Evolutionary conservation across 2,888 invertebrate genomes (phyloP).

Genomic region (Ophraella communa): DNA sequence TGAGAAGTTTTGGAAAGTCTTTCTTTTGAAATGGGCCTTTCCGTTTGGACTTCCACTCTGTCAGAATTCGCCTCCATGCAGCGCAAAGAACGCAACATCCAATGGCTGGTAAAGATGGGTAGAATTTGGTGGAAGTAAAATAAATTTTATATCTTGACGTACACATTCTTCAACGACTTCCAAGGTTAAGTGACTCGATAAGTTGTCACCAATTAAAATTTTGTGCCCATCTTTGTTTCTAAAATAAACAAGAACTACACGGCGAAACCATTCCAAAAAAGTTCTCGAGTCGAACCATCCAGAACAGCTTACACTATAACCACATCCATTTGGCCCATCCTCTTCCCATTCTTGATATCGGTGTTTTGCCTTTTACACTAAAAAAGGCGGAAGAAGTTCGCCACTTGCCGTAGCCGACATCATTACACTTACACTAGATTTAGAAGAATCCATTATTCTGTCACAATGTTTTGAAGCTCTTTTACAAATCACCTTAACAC

Average conservation of each 20-base stretch:
- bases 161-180: constrained; percentile 46
- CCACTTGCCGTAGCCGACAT: constrained; percentile 23
- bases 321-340: constrained; percentile 40
- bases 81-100: constrained; percentile 37
- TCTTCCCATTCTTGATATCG: constrained; percentile 45
- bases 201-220: constrained; percentile 50
- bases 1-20: constrained; percentile 27
- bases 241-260: constrained; percentile 40
- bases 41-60: constrained; percentile 32
- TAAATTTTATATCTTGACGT: constrained; percentile 46
- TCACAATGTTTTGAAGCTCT: constrained; percentile 15
- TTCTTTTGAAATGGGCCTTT: constrained; percentile 27
- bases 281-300: constrained; percentile 43
- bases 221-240: constrained; percentile 45
- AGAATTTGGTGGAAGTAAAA: constrained; percentile 46
- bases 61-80: constrained; percentile 38
- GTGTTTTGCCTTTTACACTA: constrained; percentile 46
- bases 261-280: constrained; percentile 42
- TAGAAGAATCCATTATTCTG: constrained; percentile 42
- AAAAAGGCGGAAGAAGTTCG: constrained; percentile 38
- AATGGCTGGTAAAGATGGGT: constrained; percentile 35
- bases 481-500: constrained; percentile 35
- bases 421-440: constrained; percentile 25
- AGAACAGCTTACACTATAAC: constrained; percentile 45
- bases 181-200: constrained; percentile 42